Evolutionary conservation across 2,113 vertebrate genomes (phyloP), one percentile per base, ranked within the genome.

Genomic region (Otis tarda): DNA sequence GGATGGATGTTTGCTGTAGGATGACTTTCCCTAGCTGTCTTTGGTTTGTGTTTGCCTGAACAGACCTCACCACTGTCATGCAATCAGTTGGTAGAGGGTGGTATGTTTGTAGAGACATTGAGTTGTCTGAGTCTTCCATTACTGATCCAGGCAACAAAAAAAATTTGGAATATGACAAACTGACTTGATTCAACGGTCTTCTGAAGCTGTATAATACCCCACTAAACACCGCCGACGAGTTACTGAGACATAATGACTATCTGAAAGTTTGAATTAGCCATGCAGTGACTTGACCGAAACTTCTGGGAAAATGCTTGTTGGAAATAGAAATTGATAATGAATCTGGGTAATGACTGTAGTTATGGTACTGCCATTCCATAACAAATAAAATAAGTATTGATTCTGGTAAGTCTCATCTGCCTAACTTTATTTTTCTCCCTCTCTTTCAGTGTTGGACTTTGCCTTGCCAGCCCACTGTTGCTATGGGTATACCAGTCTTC

Each of bases 401-500:
- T 80, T 65, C 27, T 79, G 10, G 0, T 41, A 56, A 70, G 23
- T 85, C 37, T 52, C 2, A 5, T 52, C 20, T 83, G 12, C 56
- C 33, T 84, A 28, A 86, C 14, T 56, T 87, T 47, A 33, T 65
- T 68, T 85, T 87, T 92, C 60, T 94, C 12, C 6, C 17, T n/a
- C 43, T 28, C 19, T 86, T n/a, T 56, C 56, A 96, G 96, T 68
- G 85, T 63, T 79, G 80, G 71, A 57, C n/a, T 89, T 84, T 28
- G 35, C 73, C 61, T 57, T 63, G 83, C 81, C 71, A 70, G 24
- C 59, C 8, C 1, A 4, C 45, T 27, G 43, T 53, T 95, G 91
- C 83, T 55, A 98, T 98, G 98, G 97, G 93, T 87, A 96, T 98
- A 97, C 97, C 98, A 19, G 94, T 98, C 15, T 99, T 99, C 96